These are phyloP conservation scores for Brachyhypopomus gauderio DNA, from an alignment of 2,113 vertebrate species.

Conservation along the genomic window DNA sequence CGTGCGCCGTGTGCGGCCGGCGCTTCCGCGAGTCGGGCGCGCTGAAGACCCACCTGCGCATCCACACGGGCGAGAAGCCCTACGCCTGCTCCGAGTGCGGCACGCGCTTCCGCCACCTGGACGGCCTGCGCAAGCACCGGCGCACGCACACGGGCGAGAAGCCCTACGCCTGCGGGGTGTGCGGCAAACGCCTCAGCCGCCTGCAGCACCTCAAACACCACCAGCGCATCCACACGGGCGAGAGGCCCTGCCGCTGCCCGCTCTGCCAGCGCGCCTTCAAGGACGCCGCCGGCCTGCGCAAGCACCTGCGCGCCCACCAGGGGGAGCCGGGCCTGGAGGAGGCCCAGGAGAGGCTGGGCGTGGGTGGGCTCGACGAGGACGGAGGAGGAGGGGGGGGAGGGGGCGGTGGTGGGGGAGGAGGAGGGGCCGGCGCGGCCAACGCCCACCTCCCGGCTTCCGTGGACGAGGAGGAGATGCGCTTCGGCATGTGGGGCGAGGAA, in stretches of 20 bases:
- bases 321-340: constrained; percentile 51
- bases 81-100: constrained; percentile 79
- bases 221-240: constrained; percentile 81
- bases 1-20: constrained; percentile 75
- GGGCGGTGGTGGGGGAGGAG: no score
- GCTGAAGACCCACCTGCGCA: constrained; percentile 79
- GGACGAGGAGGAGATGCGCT: constrained; percentile 67
- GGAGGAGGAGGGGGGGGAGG: not conserved
- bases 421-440: no score
- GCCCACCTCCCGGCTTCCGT: constrained; percentile 32
- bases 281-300: constrained; percentile 75
- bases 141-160: constrained; percentile 81
- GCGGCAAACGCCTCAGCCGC: constrained; percentile 78
- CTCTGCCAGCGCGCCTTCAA: constrained; percentile 80
- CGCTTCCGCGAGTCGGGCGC: constrained; percentile 79
- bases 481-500: constrained; percentile 76
- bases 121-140: constrained; percentile 78
- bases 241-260: constrained; percentile 77
- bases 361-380: constrained; percentile 18
- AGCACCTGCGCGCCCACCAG: constrained; percentile 76
- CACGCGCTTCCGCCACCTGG: constrained; percentile 78
- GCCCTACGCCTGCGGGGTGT: constrained; percentile 76
- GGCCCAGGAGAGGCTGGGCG: constrained; percentile 36
- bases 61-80: constrained; percentile 80
- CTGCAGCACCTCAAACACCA: constrained; percentile 82